phyloP scores from a whole-genome alignment of 2,113 vertebrate genomes.

The Propithecus coquereli region DNA sequence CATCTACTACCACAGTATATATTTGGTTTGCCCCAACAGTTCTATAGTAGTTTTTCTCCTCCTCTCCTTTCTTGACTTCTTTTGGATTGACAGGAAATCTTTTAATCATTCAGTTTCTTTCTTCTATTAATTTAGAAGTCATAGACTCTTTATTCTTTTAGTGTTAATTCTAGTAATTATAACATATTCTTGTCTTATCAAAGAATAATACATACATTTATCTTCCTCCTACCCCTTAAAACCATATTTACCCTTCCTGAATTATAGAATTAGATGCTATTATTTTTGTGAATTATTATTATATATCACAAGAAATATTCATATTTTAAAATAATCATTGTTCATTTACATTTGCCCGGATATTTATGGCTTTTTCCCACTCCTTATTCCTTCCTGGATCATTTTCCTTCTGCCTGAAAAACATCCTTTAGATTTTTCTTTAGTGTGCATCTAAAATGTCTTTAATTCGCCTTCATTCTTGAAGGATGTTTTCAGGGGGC shows the following conservation, averaged over 20 bases:
- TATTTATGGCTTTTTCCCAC: not conserved
- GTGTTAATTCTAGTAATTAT: not conserved
- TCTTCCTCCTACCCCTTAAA: not conserved
- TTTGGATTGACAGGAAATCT: not conserved
- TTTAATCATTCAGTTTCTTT: not conserved
- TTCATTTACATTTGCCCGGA: not conserved
- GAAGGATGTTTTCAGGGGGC: not conserved
- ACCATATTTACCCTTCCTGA: not conserved
- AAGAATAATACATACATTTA: not conserved
- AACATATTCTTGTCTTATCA: not conserved
- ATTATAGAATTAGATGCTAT: not conserved
- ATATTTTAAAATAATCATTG: not conserved
- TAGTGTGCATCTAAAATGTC: not conserved
- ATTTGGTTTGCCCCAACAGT: not conserved
- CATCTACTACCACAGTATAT: not conserved
- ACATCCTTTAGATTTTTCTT: not conserved
- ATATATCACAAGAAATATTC: not conserved
- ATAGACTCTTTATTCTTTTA: not conserved
- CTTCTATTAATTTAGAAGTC: slow-evolving; percentile 12
- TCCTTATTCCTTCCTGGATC: not conserved
- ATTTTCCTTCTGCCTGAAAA: not conserved
- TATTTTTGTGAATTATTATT: slow-evolving; percentile 2
- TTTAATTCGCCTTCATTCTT: not conserved
- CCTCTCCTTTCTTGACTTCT: not conserved
- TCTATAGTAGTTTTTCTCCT: not conserved